A percentile compares a stretch with the other conserved stretches of the same genome.
Evolutionary conservation across 2,797 vertebrate species (phyloP).

Genomic region (Kryptolebias ocellatus): DNA sequence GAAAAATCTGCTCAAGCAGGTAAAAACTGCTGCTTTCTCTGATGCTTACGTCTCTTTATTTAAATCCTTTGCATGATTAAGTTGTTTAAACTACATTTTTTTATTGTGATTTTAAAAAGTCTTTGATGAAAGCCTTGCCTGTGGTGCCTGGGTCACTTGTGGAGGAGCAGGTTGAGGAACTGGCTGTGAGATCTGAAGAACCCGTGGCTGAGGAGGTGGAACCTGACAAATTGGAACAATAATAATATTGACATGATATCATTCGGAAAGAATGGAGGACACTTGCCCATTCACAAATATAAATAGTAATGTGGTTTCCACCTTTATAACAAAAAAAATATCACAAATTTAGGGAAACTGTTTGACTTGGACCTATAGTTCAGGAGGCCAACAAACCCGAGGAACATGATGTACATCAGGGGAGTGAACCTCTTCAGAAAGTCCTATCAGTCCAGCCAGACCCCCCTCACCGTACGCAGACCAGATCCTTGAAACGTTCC

Average conservation of each 20-base stretch:
- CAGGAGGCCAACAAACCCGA: conserved; percentile 44
- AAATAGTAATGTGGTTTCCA: conserved; percentile 2
- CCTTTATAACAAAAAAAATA: background rate
- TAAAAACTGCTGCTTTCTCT: too few species aligned
- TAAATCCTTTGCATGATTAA: too few species aligned
- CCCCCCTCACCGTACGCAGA: conserved; percentile 80
- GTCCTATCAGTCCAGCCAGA: conserved; percentile 75
- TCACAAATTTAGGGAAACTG: background rate
- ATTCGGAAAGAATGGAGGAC: background rate
- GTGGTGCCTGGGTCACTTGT: conserved; percentile 41
- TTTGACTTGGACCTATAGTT: background rate
- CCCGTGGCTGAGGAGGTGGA: conserved; percentile 41
- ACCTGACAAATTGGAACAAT: conserved; percentile 44
- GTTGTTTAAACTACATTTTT: background rate
- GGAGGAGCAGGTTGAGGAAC: conserved; percentile 39
- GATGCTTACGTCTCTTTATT: too few species aligned
- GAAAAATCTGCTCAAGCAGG: too few species aligned
- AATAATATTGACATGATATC: background rate
- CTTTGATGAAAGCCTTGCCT: conserved; percentile 46
- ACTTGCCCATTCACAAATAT: background rate
- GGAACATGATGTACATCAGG: conserved; percentile 55
- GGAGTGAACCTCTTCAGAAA: conserved; percentile 73
- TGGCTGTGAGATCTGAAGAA: conserved; percentile 49
- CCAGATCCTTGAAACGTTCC: conserved; percentile 79
- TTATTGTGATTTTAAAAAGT: background rate